Base-by-base conservation (phyloP, 2,797 vertebrate species). In the Cichlasoma orientale region DNA sequence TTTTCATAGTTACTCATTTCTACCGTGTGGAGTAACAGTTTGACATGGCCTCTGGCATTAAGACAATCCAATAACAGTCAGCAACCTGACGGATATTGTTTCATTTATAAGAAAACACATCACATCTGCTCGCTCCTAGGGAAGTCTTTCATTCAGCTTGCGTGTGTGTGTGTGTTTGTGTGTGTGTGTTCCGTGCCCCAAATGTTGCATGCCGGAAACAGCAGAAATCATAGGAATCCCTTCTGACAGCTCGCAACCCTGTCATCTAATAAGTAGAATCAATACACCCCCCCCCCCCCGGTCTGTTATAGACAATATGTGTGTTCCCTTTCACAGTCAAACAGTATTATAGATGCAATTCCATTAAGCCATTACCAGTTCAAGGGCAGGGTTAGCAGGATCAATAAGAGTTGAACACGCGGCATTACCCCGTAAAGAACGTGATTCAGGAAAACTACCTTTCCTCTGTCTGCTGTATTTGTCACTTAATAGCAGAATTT, bases 31-130 rank as follows among this genome's bases (percentile, higher is more conserved):
- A 82, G 74, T 84, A 86, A 91, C 86, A 86, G 79, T 82, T 88
- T 79, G 86, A 88, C 74, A 47, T 87, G 27, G 89, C 93, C 90
- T 86, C 75, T 14, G 90, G 94, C 91, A 59, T 69, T 71, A 79
- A 74, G 78, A 88, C 90, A 93, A 91, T 82, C 89, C 84, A 92
- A 94, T 92, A 91, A 82, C 84, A 82, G 80, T 85, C 75, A 38
- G 75, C 89, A 84, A 85, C 87, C 85, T 90, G 86, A 90, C 82
- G 78, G 79, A 75, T 84, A 86, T 90, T 90, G 92, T 86, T 92
- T 90, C 84, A 88, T 91, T 92, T 89, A 85, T 90, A 84, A 79
- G 81, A 87, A 91, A 90, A 88, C 79, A 41, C 68, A 72, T 52
- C 80, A 50, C 80, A 90, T 83, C 86, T 89, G 87, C 75, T 77